phyloP scores from a whole-genome alignment of 2,113 vertebrate genomes.

The Trogon surrucura region DNA sequence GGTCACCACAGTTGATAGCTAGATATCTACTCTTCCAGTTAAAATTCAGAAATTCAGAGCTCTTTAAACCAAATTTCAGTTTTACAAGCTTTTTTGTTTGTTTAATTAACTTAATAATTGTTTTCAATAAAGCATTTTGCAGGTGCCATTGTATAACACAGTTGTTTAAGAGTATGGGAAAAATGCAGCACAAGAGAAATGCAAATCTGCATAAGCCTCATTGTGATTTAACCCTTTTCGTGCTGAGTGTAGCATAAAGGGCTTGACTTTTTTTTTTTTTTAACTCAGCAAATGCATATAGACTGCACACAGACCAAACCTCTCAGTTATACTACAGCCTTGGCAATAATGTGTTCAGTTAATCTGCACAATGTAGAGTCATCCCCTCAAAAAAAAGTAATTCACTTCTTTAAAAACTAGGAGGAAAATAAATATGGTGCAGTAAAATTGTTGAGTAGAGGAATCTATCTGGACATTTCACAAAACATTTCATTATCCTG shows the following conservation, averaged over 20 bases:
- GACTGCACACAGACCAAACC: slow-evolving; percentile 9
- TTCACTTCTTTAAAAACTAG: slow-evolving; percentile 77
- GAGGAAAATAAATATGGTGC: slow-evolving; percentile 82
- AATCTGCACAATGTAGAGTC: slow-evolving; percentile 65
- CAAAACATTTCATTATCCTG: slow-evolving; percentile 88
- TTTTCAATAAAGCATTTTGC: slow-evolving; percentile 32
- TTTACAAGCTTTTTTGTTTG: slow-evolving; percentile 15
- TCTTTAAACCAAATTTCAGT: background rate
- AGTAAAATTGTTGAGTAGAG: slow-evolving; percentile 81
- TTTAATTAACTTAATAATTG: slow-evolving; percentile 37
- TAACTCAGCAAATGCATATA: background rate
- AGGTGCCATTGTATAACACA: slow-evolving; percentile 11
- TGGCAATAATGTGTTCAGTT: slow-evolving; percentile 70
- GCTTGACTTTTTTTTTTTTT: background rate
- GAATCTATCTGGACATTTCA: slow-evolving; percentile 87
- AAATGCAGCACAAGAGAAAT: slow-evolving; percentile 45
- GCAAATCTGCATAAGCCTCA: slow-evolving; percentile 34
- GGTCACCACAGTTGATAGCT: background rate
- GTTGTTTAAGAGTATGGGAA: slow-evolving; percentile 62
- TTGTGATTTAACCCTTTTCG: slow-evolving; percentile 64
- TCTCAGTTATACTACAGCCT: slow-evolving; percentile 36
- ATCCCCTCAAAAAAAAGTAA: slow-evolving; percentile 76
- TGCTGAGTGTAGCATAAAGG: slow-evolving; percentile 9
- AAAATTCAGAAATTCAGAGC: slow-evolving; percentile 33
- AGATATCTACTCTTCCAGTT: slow-evolving; percentile 22